Conservation (phyloP, 2,888 invertebrate species). For the Carterocephalus palaemon region DNA sequence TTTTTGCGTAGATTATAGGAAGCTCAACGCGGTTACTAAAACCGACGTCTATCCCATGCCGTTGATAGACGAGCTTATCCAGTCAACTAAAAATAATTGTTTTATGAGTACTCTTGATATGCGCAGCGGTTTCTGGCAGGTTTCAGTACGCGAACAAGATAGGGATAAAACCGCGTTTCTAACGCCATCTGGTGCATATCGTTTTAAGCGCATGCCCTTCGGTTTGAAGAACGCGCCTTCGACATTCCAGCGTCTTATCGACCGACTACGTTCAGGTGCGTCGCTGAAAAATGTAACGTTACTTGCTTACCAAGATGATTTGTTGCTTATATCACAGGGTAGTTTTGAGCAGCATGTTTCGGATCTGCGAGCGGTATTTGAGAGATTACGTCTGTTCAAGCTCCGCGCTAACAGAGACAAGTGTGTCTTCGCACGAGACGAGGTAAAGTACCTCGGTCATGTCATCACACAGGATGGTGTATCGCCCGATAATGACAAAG, state of each 20-base stretch:
- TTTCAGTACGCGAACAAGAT: conserved; percentile 28
- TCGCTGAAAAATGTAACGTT: too few species aligned
- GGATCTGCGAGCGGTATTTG: conserved; percentile 4
- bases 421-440: conserved; percentile 8
- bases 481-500: too few species aligned
- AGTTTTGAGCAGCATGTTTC: neutral
- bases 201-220: too few species aligned
- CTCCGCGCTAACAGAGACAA: conserved; percentile 4
- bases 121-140: conserved; percentile 45
- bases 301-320: too few species aligned
- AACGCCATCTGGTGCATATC: too few species aligned
- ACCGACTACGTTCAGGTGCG: too few species aligned
- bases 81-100: conserved; percentile 1
- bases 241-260: too few species aligned
- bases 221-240: too few species aligned
- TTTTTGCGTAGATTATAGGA: conserved; percentile 27
- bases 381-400: neutral
- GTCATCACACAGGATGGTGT: too few species aligned
- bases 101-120: conserved; percentile 43
- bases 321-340: too few species aligned
- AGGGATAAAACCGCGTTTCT: conserved; percentile 38
- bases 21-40: conserved; percentile 25
- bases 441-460: too few species aligned
- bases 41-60: conserved; percentile 10
- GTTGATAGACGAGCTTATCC: conserved; percentile 3